Conservation (phyloP, 2,888 invertebrate species). For the Terebella lapidaria region DNA sequence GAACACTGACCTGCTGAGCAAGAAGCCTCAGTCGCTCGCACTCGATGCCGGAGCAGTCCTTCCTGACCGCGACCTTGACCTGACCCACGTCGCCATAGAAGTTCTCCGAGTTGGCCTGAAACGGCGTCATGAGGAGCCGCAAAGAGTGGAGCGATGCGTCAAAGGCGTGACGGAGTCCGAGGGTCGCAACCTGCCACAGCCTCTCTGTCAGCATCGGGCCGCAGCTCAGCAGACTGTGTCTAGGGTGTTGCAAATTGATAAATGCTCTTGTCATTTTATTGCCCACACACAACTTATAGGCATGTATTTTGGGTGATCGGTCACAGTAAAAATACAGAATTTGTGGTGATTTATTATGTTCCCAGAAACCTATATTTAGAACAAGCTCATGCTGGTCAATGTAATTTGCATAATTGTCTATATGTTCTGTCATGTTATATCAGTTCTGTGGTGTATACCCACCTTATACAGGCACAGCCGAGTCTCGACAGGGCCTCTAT, state of each 20-base stretch:
- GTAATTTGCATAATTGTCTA: too few relatives aligned
- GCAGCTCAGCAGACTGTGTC: slow-evolving; percentile 67
- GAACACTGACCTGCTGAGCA: slow-evolving; percentile 81
- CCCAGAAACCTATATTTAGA: too few relatives aligned
- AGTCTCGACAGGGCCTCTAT: slow-evolving; percentile 84
- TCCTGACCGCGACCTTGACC: slow-evolving; percentile 79
- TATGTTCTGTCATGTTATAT: too few relatives aligned
- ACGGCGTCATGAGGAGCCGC: slow-evolving; percentile 82
- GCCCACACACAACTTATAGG: too few relatives aligned
- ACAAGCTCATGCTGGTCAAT: too few relatives aligned
- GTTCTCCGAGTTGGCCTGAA: slow-evolving; percentile 84
- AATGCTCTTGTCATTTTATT: too few relatives aligned
- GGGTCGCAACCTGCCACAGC: slow-evolving; percentile 76
- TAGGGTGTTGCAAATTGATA: slow-evolving; percentile 26
- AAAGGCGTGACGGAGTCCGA: slow-evolving; percentile 76
- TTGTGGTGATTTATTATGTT: too few relatives aligned
- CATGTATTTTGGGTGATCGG: too few relatives aligned
- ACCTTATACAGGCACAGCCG: slow-evolving; percentile 83
- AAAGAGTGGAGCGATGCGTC: slow-evolving; percentile 71
- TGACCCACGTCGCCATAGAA: slow-evolving; percentile 83
- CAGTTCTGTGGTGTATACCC: too few relatives aligned
- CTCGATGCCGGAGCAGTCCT: slow-evolving; percentile 78
- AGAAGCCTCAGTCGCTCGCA: slow-evolving; percentile 79
- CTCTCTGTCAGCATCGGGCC: slow-evolving; percentile 68
- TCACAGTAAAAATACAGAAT: too few relatives aligned